Evolutionary conservation across 1,140 invertebrate species (phyloP).

Genomic region (Drosophila eugracilis): DNA sequence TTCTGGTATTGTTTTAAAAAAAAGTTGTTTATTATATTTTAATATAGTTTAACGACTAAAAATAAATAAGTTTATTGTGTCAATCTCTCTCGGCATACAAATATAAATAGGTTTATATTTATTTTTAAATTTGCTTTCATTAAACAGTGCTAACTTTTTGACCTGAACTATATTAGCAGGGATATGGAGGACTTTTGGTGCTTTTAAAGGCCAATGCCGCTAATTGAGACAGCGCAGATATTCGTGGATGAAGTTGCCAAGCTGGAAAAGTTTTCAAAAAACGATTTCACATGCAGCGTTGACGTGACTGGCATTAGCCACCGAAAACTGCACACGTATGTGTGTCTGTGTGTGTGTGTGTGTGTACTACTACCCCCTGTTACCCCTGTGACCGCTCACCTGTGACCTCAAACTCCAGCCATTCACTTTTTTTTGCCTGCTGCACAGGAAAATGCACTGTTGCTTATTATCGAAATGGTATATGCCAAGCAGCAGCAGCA

Average conservation of each 20-base stretch:
- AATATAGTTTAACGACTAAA: too few relatives aligned
- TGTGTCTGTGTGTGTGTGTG: constrained; percentile 32
- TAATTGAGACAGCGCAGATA: constrained; percentile 61
- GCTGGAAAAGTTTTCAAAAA: constrained; percentile 57
- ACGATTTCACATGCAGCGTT: constrained; percentile 80
- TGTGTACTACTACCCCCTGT: constrained; percentile 6
- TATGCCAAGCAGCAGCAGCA: constrained; percentile 70
- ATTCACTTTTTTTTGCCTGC: background rate
- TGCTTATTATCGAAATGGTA: constrained; percentile 83
- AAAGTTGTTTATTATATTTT: too few relatives aligned
- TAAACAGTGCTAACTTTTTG: background rate
- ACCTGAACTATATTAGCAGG: background rate
- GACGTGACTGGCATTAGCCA: constrained; percentile 80
- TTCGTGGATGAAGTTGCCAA: constrained; percentile 42
- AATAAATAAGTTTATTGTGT: too few relatives aligned
- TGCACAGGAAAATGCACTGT: constrained; percentile 53
- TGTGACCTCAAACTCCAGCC: background rate
- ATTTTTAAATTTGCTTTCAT: too few relatives aligned
- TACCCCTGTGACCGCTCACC: constrained; percentile 6
- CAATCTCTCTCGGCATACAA: too few relatives aligned
- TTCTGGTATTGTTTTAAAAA: too few relatives aligned
- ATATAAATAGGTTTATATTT: too few relatives aligned
- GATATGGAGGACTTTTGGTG: background rate
- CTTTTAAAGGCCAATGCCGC: constrained; percentile 72
- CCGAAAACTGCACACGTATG: constrained; percentile 15